Conservation (phyloP, 2,888 invertebrate genomes). For the Brassicogethes aeneus region DNA sequence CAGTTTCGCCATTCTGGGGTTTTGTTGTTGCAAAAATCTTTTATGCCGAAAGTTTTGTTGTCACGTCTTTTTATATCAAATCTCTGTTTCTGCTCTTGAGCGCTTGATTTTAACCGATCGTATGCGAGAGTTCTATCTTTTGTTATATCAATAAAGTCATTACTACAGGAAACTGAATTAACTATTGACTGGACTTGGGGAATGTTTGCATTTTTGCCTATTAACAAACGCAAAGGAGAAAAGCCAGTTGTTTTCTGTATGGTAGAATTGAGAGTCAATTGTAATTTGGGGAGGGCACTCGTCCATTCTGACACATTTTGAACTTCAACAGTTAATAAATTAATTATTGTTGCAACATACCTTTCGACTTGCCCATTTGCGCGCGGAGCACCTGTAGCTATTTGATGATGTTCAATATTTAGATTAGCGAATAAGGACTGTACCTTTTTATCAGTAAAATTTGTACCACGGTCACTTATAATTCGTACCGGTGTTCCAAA, state of each 20-base stretch:
- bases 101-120: no score
- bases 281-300: background rate
- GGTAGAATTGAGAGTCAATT: background rate
- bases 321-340: background rate
- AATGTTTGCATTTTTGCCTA: no score
- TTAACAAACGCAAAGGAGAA: no score
- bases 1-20: no score
- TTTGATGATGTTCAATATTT: background rate
- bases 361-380: background rate
- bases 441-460: background rate
- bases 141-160: no score
- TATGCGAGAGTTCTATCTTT: no score
- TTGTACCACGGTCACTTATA: background rate
- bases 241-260: background rate
- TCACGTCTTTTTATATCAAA: no score
- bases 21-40: no score
- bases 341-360: background rate
- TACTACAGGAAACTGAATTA: no score
- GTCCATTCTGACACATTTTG: slow-evolving; percentile 3
- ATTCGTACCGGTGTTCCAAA: background rate
- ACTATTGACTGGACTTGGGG: no score
- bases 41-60: no score
- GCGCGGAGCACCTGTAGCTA: background rate
- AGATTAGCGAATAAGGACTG: background rate
- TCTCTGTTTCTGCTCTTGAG: no score